Percentiles rank a stretch among this genome's conserved stretches.
phyloP scores from a whole-genome alignment of 2,113 vertebrate genomes.

The Piprites chloris region DNA sequence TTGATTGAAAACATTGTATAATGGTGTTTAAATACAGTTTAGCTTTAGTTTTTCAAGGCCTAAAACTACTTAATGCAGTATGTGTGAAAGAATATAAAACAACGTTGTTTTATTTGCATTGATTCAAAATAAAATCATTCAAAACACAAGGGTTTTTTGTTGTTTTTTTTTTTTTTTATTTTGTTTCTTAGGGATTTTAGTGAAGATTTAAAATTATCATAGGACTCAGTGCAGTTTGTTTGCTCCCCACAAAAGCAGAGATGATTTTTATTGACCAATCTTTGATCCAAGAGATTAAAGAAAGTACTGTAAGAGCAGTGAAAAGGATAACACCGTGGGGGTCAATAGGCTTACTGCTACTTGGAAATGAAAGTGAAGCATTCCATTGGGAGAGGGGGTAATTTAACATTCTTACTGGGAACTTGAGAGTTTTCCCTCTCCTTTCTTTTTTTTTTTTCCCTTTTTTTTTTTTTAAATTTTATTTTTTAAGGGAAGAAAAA shows the following conservation, averaged over 20 bases:
- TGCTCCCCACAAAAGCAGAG: slow-evolving; percentile 79
- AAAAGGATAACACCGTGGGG: slow-evolving; percentile 75
- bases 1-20: background rate
- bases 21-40: background rate
- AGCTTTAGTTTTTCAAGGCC: background rate
- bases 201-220: slow-evolving; percentile 74
- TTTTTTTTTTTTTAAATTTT: background rate
- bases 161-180: background rate
- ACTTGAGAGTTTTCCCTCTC: slow-evolving; percentile 51
- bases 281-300: slow-evolving; percentile 88
- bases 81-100: background rate
- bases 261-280: slow-evolving; percentile 87
- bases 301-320: slow-evolving; percentile 77
- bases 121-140: background rate
- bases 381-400: slow-evolving; percentile 73
- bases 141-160: background rate
- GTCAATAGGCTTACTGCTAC: slow-evolving; percentile 81
- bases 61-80: background rate
- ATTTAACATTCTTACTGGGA: slow-evolving; percentile 75
- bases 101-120: background rate
- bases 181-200: slow-evolving; percentile 54
- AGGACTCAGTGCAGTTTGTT: slow-evolving; percentile 74
- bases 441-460: background rate
- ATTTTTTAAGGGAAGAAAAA: background rate
- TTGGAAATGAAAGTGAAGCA: slow-evolving; percentile 82